Conservation (phyloP, 1,140 invertebrate genomes). For the Eriocheir sinensis region DNA sequence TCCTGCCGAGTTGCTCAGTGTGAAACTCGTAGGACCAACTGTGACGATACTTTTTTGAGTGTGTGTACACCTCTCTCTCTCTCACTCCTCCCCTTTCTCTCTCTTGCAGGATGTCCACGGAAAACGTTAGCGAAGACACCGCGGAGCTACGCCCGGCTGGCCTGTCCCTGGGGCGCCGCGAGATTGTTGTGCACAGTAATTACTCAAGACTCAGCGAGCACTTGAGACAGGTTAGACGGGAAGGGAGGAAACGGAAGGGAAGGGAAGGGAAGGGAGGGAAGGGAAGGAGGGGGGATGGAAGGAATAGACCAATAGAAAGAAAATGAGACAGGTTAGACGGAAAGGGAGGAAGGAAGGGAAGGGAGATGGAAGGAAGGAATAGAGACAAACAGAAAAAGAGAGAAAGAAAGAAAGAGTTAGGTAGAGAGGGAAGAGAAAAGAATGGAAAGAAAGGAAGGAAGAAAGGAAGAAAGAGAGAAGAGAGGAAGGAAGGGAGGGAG, state of each 20-base stretch:
- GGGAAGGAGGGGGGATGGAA: neutral
- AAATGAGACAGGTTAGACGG: too few relatives aligned
- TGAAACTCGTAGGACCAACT: too few relatives aligned
- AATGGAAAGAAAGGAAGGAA: neutral
- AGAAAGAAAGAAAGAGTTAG: too few relatives aligned
- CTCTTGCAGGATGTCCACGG: conserved; percentile 42
- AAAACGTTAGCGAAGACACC: conserved; percentile 42
- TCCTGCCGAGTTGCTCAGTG: too few relatives aligned
- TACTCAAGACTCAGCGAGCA: conserved; percentile 76
- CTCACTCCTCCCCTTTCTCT: neutral
- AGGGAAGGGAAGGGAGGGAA: neutral
- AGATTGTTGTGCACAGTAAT: conserved; percentile 66
- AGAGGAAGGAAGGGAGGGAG: neutral
- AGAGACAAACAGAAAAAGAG: too few relatives aligned
- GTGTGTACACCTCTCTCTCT: conserved; percentile 26
- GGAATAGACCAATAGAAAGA: neutral
- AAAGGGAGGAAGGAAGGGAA: neutral
- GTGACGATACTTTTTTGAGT: too few relatives aligned
- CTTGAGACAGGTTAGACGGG: conserved; percentile 39
- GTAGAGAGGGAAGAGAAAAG: neutral
- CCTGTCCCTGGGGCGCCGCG: conserved; percentile 20
- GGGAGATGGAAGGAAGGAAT: neutral
- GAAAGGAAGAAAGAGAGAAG: neutral
- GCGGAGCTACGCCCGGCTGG: conserved; percentile 67
- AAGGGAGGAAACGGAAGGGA: neutral